Conservation (phyloP, 2,113 vertebrate species). For the Petrocephalus microphthalmus region DNA sequence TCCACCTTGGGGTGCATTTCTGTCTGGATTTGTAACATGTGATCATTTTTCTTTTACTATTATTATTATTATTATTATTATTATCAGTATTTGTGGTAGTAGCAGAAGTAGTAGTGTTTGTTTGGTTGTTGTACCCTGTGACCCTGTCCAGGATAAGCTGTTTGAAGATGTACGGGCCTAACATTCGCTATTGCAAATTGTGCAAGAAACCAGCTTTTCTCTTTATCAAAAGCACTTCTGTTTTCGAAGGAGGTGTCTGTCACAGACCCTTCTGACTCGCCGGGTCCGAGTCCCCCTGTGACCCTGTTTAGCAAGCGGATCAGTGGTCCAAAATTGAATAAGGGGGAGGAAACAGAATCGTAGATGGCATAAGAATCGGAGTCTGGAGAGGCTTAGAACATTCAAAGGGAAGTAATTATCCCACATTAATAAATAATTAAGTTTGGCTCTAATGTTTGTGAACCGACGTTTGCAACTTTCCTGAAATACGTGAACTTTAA, state of each 20-base stretch:
- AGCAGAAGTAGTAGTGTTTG: not conserved
- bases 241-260: not conserved
- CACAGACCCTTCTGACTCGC: not conserved
- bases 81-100: not conserved
- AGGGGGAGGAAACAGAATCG: not conserved
- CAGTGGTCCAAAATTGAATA: not conserved
- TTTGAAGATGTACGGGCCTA: not conserved
- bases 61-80: not conserved
- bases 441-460: not conserved
- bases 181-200: not conserved
- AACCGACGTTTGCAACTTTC: not conserved
- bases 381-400: not conserved
- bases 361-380: not conserved
- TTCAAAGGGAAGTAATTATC: slow-evolving; percentile 8
- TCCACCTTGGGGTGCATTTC: not conserved
- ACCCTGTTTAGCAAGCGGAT: not conserved
- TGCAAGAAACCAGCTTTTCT: not conserved
- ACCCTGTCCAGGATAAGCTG: not conserved
- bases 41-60: not conserved
- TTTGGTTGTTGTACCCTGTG: not conserved
- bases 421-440: slow-evolving; percentile 8
- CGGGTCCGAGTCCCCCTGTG: not conserved
- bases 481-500: not conserved
- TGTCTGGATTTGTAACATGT: not conserved
- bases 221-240: not conserved